Evolutionary conservation across 2,888 invertebrate genomes (phyloP), one percentile per base, ranked within the genome.

Genomic region (Apomyelois bistriatella): DNA sequence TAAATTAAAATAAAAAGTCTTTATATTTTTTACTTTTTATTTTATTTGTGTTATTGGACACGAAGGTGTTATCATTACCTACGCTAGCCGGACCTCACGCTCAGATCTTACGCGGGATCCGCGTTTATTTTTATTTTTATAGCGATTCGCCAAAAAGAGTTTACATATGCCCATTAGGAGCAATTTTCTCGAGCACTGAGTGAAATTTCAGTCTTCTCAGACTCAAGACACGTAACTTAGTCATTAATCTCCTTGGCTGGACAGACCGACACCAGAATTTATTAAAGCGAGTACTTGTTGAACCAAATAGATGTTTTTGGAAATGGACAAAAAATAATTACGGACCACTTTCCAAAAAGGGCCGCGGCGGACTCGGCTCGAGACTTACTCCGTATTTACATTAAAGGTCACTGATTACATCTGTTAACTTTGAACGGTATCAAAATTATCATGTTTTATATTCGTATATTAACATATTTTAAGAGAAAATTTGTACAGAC

Each of bases 271-370:
- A 32, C 30, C 17, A 16, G 32, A 38, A 50, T 50, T 50, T 50
- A 41, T 50, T 50, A 40, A 15, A 22, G 37, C 30, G 10, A 16
- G 41, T 40, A 40, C 15, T 41, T 32, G 40, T 40, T 50, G 40
- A 30, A 22, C 49, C 49, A 50, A 50, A 40, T 50, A 50, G 49
- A 50, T 50, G 49, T 40, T 40, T 50, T 50, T 50, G 49, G 49
- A 40, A 50, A 41, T 13, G 40, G 28, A 37, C 37, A 37, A 38
- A 38, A 28, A 7, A 12, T 46, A 46, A 46, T 46, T 48, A 28
- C 38, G n/a, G 38, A 38, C 48, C 38, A 48, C 48, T 38, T 38
- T 38, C 48, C 37, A 38, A 22, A 15, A 9, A 5, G 8, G 37
- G 28, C 13, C 15, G 12, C 8, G 13, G 8, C 43, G 1, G 7